Percentiles rank a stretch among this genome's conserved stretches.
phyloP scores from a whole-genome alignment of 2,113 vertebrate genomes.

The Pheucticus melanocephalus region DNA sequence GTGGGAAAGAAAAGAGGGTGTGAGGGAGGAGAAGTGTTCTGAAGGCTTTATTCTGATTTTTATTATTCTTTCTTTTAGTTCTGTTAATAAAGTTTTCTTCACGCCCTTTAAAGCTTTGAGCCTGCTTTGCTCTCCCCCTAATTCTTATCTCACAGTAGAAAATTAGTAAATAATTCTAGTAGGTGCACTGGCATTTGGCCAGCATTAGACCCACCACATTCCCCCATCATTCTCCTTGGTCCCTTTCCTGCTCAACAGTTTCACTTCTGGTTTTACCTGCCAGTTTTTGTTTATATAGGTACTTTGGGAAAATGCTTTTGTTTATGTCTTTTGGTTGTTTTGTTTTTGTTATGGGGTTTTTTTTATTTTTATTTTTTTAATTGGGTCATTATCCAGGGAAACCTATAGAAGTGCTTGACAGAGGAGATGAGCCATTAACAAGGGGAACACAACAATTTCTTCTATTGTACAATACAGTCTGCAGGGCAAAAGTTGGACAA shows the following conservation, averaged over 20 bases:
- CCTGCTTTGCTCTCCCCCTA: background rate
- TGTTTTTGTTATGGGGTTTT: accelerated
- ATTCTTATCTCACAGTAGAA: background rate
- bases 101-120: background rate
- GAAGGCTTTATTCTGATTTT: background rate
- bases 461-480: background rate
- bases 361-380: background rate
- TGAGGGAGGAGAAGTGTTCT: background rate
- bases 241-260: background rate
- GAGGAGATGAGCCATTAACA: background rate
- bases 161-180: background rate
- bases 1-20: background rate
- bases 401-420: background rate
- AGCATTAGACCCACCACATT: background rate
- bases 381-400: background rate
- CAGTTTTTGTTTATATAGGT: background rate
- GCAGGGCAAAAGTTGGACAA: background rate
- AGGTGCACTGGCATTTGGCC: background rate
- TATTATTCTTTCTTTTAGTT: background rate
- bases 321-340: background rate
- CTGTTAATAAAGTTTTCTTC: background rate
- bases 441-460: background rate
- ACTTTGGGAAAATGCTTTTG: background rate
- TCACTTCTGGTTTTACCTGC: background rate
- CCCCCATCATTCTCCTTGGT: background rate